Percentiles rank a stretch among this genome's conserved stretches.
These are phyloP conservation scores for Aramus guarauna DNA, from an alignment of 2,113 vertebrate species.

Conservation along the genomic window DNA sequence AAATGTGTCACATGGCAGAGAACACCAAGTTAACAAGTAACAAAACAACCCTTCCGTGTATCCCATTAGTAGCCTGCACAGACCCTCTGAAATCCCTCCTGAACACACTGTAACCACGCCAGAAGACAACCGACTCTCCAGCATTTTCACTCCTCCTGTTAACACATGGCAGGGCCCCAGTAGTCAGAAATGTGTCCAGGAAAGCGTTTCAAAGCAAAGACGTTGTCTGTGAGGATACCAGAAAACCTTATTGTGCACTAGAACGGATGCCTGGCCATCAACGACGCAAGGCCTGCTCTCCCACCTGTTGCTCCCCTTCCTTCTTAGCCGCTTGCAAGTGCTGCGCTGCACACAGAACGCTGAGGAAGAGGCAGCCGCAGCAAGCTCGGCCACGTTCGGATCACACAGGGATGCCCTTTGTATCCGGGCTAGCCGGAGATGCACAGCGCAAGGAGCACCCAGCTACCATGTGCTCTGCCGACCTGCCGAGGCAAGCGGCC, in stretches of 20 bases:
- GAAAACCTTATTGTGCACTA: fast-evolving
- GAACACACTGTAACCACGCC: fast-evolving
- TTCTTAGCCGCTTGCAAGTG: not conserved
- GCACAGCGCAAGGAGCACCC: not conserved
- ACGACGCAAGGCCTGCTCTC: not conserved
- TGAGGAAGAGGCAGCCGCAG: fast-evolving
- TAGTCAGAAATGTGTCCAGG: fast-evolving
- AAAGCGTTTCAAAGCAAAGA: fast-evolving
- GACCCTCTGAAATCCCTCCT: fast-evolving
- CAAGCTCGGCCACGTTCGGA: fast-evolving
- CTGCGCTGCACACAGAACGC: not conserved
- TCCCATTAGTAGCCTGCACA: fast-evolving
- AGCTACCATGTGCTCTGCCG: not conserved
- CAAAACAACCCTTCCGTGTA: fast-evolving
- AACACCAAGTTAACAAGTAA: not conserved
- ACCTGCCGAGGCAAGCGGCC: not conserved
- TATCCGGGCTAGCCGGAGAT: fast-evolving
- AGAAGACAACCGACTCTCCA: not conserved
- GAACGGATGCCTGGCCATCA: fast-evolving
- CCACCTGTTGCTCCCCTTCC: not conserved
- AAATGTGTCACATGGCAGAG: not conserved
- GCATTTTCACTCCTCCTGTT: fast-evolving
- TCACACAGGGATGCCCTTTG: fast-evolving
- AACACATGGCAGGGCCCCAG: too few relatives aligned
- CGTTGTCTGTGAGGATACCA: fast-evolving